phyloP scores from a whole-genome alignment of 2,888 invertebrate genomes.

The Eristalis pertinax region DNA sequence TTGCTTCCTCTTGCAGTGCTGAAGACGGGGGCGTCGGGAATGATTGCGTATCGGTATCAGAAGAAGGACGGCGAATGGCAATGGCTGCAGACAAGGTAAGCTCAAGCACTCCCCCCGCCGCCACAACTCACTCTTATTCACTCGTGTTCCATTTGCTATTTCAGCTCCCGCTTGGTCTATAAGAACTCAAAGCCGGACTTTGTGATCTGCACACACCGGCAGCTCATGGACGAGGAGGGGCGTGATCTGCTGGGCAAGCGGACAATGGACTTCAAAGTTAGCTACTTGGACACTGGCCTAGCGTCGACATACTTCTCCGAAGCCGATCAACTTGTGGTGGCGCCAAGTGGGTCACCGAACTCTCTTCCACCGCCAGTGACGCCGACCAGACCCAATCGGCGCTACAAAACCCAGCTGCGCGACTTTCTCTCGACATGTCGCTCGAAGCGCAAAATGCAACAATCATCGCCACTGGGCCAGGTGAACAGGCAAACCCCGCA shows the following conservation, averaged over 20 bases:
- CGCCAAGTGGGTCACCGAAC: conserved; percentile 83
- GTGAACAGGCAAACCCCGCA: conserved; percentile 78
- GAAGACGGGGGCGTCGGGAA: conserved; percentile 99
- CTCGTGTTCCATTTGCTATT: not conserved
- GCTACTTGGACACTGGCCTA: conserved; percentile 96
- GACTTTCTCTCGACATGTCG: conserved; percentile 96
- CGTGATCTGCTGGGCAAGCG: conserved; percentile 97
- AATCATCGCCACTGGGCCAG: conserved; percentile 80
- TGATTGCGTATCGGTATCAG: conserved; percentile 99
- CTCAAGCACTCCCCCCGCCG: not conserved
- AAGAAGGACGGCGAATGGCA: conserved; percentile 97
- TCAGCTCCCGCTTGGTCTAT: conserved; percentile 95
- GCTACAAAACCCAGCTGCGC: conserved; percentile 96
- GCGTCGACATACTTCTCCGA: conserved; percentile 95
- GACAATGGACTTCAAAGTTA: conserved; percentile 99
- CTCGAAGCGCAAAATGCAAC: conserved; percentile 87
- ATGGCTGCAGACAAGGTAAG: conserved; percentile 94
- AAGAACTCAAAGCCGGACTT: conserved; percentile 99
- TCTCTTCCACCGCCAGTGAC: conserved; percentile 84
- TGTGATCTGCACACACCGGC: conserved; percentile 98
- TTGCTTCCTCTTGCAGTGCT: conserved; percentile 86
- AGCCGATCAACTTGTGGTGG: conserved; percentile 88
- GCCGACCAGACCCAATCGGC: conserved; percentile 91
- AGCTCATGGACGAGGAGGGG: conserved; percentile 99
- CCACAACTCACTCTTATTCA: not conserved